Conservation (phyloP, 2,113 vertebrate species). For the Pyrgilauda ruficollis region DNA sequence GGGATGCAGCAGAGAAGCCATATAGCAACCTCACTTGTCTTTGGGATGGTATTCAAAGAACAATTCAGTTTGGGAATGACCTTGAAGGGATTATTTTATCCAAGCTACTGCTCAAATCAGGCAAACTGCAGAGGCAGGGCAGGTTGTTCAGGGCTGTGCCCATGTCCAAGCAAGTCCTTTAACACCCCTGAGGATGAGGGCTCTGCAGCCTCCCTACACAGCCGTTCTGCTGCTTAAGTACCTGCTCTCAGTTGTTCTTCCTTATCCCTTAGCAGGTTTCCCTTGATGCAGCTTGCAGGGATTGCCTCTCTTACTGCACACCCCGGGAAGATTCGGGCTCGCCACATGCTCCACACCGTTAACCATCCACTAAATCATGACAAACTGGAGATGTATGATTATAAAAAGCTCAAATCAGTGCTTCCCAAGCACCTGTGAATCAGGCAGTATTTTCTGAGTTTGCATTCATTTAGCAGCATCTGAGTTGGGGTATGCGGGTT, state of each 20-base stretch:
- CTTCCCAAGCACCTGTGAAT: neutral
- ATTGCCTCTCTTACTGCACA: neutral
- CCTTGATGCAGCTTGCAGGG: neutral
- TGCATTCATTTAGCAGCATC: neutral
- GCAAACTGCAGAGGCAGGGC: neutral
- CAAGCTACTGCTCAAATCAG: neutral
- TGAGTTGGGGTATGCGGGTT: rapidly evolving
- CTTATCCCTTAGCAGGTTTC: neutral
- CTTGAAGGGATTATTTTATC: neutral
- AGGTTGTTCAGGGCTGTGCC: neutral
- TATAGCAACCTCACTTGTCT: neutral
- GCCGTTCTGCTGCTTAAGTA: neutral
- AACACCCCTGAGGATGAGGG: rapidly evolving
- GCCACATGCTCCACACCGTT: neutral
- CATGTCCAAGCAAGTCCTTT: neutral
- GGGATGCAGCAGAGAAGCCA: neutral
- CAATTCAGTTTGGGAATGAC: neutral
- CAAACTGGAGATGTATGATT: neutral
- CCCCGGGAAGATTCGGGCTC: neutral
- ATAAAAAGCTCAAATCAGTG: neutral
- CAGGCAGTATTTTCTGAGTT: neutral
- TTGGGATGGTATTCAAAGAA: neutral
- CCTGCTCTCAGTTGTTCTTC: neutral
- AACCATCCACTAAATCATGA: neutral
- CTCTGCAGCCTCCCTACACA: neutral